Percentiles rank a stretch among this genome's conserved stretches.
These are phyloP conservation scores for Oxyruncus cristatus DNA, from an alignment of 2,113 vertebrate genomes.

Conservation along the genomic window DNA sequence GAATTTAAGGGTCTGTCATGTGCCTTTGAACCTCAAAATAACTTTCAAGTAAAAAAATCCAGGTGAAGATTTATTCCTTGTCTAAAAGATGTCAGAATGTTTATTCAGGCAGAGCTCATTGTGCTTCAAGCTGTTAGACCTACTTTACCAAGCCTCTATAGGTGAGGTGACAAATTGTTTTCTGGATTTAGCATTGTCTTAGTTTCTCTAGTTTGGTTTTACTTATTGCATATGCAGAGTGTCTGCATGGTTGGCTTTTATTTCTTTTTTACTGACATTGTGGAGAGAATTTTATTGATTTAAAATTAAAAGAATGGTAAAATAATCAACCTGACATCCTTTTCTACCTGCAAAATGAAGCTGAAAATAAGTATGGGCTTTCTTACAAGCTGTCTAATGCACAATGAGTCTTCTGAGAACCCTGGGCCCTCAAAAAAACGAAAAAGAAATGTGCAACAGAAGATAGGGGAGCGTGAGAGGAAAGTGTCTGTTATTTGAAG, in stretches of 20 bases:
- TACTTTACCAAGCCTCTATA: background rate
- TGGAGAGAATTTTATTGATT: background rate
- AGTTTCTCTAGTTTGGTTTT: background rate
- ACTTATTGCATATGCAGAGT: background rate
- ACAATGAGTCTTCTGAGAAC: background rate
- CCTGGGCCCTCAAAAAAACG: background rate
- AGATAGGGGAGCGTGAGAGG: background rate
- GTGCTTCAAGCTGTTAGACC: background rate
- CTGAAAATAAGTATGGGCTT: background rate
- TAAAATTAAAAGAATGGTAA: background rate
- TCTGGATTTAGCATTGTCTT: background rate
- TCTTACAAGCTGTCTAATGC: background rate
- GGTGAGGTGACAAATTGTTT: background rate
- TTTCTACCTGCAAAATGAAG: slow-evolving; percentile 1
- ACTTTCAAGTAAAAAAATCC: background rate
- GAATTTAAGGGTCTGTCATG: background rate
- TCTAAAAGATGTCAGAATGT: background rate
- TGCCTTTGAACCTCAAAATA: background rate
- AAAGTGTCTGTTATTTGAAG: background rate
- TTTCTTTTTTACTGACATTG: background rate
- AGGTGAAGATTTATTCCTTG: background rate
- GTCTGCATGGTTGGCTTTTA: background rate
- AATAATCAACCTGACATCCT: background rate
- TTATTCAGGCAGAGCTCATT: background rate
- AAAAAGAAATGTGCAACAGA: background rate